Conservation (phyloP, 2,113 vertebrate genomes). For the Australoheros scitulus region DNA sequence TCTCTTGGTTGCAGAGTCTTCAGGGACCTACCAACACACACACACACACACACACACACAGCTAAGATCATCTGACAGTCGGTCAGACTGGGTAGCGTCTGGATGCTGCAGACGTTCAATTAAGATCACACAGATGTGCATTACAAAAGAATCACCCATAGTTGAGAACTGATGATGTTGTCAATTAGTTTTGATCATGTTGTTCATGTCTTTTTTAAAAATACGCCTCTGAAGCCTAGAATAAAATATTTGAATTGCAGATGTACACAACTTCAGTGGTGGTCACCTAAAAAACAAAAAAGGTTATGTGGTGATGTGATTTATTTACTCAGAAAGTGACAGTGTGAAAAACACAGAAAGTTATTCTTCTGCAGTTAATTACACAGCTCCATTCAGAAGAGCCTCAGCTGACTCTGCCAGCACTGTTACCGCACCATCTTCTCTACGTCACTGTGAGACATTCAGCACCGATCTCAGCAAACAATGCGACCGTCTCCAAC, state of each 20-base stretch:
- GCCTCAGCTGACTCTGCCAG: background rate
- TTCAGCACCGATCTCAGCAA: background rate
- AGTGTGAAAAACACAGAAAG: too few species aligned
- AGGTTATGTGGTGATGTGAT: background rate
- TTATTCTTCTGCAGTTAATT: background rate
- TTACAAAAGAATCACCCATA: background rate
- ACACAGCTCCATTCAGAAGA: background rate
- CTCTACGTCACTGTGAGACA: background rate
- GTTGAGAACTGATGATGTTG: background rate
- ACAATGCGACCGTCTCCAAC: background rate
- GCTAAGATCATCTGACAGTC: background rate
- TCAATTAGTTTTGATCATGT: background rate
- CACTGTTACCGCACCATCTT: background rate
- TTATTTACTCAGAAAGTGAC: background rate
- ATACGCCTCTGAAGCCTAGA: background rate
- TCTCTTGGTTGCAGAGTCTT: constrained; percentile 30
- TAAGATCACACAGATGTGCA: background rate
- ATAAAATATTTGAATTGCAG: background rate
- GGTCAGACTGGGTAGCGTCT: background rate
- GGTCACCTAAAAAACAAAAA: background rate
- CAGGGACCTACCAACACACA: background rate
- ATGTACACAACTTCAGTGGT: background rate
- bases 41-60: constrained; percentile 1
- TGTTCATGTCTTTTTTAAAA: background rate
- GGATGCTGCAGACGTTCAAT: background rate